These are phyloP conservation scores for Oryzias sinensis DNA, from an alignment of 2,797 vertebrate species.

Conservation along the genomic window DNA sequence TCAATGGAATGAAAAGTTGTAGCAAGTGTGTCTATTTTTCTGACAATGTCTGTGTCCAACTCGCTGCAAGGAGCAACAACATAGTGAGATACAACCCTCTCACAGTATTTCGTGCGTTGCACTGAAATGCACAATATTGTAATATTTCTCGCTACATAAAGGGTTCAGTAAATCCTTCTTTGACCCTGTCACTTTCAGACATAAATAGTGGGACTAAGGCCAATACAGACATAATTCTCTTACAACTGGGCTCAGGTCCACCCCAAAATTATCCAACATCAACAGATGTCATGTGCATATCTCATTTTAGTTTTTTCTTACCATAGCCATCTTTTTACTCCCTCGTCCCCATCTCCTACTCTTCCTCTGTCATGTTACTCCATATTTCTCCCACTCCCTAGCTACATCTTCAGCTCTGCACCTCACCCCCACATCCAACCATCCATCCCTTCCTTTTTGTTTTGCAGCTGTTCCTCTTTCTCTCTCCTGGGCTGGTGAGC, in stretches of 20 bases:
- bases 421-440: conserved; percentile 10
- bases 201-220: conserved; percentile 1
- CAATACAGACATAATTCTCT: background rate
- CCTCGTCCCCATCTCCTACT: conserved; percentile 14
- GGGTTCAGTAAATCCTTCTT: background rate
- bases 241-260: background rate
- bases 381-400: conserved; percentile 31
- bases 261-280: conserved; percentile 3
- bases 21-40: no score
- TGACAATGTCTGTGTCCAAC: no score
- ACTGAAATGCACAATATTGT: no score
- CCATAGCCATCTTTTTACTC: conserved; percentile 7
- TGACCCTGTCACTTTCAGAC: background rate
- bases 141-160: background rate
- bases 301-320: background rate
- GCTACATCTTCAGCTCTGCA: conserved; percentile 15
- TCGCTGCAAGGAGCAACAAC: no score
- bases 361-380: conserved; percentile 24
- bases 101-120: no score
- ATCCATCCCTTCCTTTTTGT: conserved; percentile 14
- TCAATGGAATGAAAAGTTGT: no score
- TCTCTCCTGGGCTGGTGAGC: conserved; percentile 49
- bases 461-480: conserved; percentile 53
- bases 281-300: conserved; percentile 2
- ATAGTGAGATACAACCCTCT: no score